These are phyloP conservation scores for Enteromius trimaculatus DNA, from an alignment of 2,797 vertebrate species.

Conservation along the genomic window DNA sequence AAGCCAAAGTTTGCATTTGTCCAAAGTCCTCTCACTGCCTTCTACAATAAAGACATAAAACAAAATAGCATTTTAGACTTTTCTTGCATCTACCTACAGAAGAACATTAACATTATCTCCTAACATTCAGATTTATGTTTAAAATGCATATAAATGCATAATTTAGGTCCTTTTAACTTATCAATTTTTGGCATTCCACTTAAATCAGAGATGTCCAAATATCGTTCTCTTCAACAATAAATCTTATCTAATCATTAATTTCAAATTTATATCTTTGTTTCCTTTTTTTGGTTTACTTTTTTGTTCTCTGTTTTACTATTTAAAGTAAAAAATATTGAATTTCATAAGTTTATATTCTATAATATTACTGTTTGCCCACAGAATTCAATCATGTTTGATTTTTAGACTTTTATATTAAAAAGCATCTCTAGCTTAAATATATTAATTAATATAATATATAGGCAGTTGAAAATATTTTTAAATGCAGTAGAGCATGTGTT, in stretches of 20 bases:
- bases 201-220: too few relatives aligned
- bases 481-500: background rate
- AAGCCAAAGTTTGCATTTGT: background rate
- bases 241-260: too few relatives aligned
- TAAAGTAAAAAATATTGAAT: too few relatives aligned
- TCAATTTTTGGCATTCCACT: background rate
- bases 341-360: too few relatives aligned
- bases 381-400: background rate
- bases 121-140: background rate
- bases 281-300: too few relatives aligned
- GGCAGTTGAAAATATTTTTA: background rate
- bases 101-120: background rate
- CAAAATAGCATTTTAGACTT: background rate
- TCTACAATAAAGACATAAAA: background rate
- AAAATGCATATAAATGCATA: background rate
- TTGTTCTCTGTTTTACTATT: too few relatives aligned
- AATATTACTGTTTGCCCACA: too few relatives aligned
- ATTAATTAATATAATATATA: background rate
- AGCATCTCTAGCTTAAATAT: background rate
- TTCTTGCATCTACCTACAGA: background rate
- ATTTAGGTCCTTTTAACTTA: background rate
- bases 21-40: background rate
- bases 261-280: background rate
- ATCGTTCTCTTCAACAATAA: too few relatives aligned
- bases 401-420: background rate